Base-by-base conservation (phyloP, 2,113 vertebrate genomes). In the Misgurnus anguillicaudatus region DNA sequence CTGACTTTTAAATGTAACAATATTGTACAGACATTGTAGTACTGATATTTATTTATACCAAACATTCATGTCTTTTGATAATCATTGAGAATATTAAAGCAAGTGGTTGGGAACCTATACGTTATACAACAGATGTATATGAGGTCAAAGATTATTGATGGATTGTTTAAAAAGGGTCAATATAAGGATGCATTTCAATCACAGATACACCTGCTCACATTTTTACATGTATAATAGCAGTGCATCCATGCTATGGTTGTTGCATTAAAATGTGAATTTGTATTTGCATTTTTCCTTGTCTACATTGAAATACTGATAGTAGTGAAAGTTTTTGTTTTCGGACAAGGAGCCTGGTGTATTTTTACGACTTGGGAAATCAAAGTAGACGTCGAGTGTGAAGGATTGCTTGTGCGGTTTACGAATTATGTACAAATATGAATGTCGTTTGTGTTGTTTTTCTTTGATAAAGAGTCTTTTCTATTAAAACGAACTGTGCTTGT, bases 1-100 rank as follows among this genome's bases (percentile, higher is more conserved):
- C 89, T 87, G 88, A 89, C 77, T 89, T 87, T 88, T 86, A 84
- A 80, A 90, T 90, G 85, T 87, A 86, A 85, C 64, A 9, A 80
- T 80, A 82, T 78, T 80, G 81, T 88, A 88, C 77, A 70, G 78
- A 82, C 83, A 78, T 85, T 83, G 78, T 85, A 80, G 67, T 85
- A 80, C 80, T 80, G 74, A 85, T 91, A 90, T 92, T 93, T 92
- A 92, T 93, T 92, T 90, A 89, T 90, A 90, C 62, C 21, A 85
- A 85, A 85, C 68, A 79, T 85, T 85, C 80, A 82, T 70, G 84
- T 85, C 68, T 19, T 86, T 88, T 72, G 80, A 83, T 80, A 79
- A 64, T 75, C 57, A 58, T 75, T 65, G 31, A 9, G 31, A 69
- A 77, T 51, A 21, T 41, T 6, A 65, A 60, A 70, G 57, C 4